A percentile compares a stretch with the other conserved stretches of the same genome.
Evolutionary conservation across 2,113 vertebrate genomes (phyloP).

Genomic region (Phycodurus eques): DNA sequence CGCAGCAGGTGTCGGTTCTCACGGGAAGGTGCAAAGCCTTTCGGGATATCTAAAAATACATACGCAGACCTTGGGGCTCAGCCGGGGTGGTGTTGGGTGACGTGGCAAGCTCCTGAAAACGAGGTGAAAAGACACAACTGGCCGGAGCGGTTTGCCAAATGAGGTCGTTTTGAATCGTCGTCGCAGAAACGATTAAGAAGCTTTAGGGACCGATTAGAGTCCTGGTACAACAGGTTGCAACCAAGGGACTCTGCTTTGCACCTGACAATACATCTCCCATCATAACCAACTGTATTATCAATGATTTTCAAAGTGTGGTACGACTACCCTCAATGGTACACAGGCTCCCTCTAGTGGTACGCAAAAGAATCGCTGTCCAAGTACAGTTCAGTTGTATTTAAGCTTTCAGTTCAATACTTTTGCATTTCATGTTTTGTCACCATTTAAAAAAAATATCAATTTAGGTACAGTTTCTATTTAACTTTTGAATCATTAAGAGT

Average conservation of each 20-base stretch:
- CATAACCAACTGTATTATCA: background rate
- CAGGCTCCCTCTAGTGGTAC: background rate
- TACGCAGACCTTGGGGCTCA: slow-evolving; percentile 31
- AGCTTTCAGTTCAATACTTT: background rate
- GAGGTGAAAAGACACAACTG: slow-evolving; percentile 28
- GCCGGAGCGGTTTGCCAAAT: background rate
- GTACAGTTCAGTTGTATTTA: background rate
- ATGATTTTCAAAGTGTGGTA: background rate
- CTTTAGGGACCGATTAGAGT: background rate
- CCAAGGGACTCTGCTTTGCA: background rate
- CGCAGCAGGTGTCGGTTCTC: slow-evolving; percentile 37
- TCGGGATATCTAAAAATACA: slow-evolving; percentile 57
- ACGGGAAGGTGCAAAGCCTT: slow-evolving; percentile 30
- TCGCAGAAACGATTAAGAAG: background rate
- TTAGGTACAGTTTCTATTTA: background rate
- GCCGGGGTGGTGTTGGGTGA: slow-evolving; percentile 29
- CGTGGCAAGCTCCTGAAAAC: slow-evolving; percentile 26
- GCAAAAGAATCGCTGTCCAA: background rate
- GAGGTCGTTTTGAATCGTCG: background rate
- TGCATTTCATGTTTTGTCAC: background rate
- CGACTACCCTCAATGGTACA: background rate
- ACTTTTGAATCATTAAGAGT: too few relatives aligned
- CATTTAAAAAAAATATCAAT: background rate
- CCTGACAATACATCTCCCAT: background rate
- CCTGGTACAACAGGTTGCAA: background rate